These are phyloP conservation scores for Drosophila erecta DNA, from an alignment of 1,140 invertebrate species.

Conservation along the genomic window DNA sequence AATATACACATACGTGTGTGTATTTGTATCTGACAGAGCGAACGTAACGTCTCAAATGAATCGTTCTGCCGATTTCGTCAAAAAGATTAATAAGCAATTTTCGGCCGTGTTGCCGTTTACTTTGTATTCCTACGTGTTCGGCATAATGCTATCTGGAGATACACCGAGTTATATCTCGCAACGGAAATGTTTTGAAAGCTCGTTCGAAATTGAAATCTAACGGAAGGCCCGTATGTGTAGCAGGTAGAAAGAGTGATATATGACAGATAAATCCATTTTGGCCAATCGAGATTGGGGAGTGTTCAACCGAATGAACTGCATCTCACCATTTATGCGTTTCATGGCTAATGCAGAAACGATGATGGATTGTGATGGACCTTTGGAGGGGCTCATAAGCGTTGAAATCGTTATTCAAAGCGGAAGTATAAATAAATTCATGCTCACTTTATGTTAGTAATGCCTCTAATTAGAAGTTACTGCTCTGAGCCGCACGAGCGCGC, in stretches of 20 bases:
- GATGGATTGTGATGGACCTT: conserved; percentile 24
- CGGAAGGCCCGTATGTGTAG: conserved; percentile 21
- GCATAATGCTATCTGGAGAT: conserved; percentile 57
- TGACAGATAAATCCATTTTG: conserved; percentile 10
- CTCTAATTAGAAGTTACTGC: conserved; percentile 20
- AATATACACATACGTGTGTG: conserved; percentile 11
- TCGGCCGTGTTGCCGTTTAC: conserved; percentile 10
- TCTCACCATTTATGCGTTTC: conserved; percentile 18
- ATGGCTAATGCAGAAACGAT: conserved; percentile 34
- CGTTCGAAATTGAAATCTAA: conserved; percentile 48
- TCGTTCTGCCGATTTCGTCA: conserved; percentile 65
- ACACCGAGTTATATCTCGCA: conserved; percentile 38
- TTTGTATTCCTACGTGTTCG: conserved; percentile 55
- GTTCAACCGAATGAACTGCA: conserved; percentile 41
- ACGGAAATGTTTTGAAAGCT: conserved; percentile 70
- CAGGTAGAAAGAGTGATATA: conserved; percentile 5
- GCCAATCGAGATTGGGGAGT: conserved; percentile 11
- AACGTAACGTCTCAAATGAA: conserved; percentile 63
- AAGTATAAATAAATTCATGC: conserved; percentile 14
- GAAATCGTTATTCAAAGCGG: background rate
- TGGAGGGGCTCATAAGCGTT: conserved; percentile 8
- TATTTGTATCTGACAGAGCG: background rate
- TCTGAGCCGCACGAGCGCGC: background rate
- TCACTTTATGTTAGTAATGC: background rate
- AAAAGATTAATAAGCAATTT: conserved; percentile 78